Conservation (phyloP, 1,140 invertebrate species). For the Ceratina japonica region DNA sequence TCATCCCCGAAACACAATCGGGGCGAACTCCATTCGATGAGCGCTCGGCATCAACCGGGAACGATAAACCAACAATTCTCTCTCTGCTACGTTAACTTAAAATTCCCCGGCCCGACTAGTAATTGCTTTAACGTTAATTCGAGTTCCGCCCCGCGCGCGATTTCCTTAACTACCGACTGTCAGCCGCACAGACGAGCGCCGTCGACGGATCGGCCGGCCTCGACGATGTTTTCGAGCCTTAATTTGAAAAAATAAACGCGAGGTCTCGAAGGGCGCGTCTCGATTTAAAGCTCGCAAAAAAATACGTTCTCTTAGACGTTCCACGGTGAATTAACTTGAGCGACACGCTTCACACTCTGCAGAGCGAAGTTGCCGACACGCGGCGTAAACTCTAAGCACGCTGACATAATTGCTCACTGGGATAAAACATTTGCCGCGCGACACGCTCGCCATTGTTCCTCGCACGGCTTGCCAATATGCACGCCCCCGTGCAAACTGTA, state of each 20-base stretch:
- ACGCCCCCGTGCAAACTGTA: conserved; percentile 7
- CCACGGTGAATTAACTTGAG: neutral
- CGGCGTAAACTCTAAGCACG: conserved; percentile 35
- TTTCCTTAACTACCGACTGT: neutral
- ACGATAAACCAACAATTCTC: conserved; percentile 18
- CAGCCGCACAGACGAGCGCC: neutral
- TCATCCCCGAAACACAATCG: conserved; percentile 29
- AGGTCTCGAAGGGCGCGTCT: neutral
- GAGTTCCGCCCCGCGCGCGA: neutral
- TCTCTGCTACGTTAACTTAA: conserved; percentile 21
- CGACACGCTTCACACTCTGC: neutral
- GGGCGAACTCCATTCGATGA: conserved; percentile 23
- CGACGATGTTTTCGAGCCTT: neutral
- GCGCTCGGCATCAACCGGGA: conserved; percentile 10
- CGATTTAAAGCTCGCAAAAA: neutral
- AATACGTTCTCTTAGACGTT: neutral
- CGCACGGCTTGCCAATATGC: conserved; percentile 32
- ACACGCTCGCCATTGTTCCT: conserved; percentile 51
- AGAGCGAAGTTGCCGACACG: conserved; percentile 16
- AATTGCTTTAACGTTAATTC: conserved; percentile 36
- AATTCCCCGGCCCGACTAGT: conserved; percentile 17
- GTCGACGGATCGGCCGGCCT: neutral
- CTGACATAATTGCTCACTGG: conserved; percentile 41
- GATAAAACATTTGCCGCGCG: conserved; percentile 46
- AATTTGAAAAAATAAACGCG: neutral